These are phyloP conservation scores for Prietella phreatophila DNA, from an alignment of 2,113 vertebrate species.

Conservation along the genomic window DNA sequence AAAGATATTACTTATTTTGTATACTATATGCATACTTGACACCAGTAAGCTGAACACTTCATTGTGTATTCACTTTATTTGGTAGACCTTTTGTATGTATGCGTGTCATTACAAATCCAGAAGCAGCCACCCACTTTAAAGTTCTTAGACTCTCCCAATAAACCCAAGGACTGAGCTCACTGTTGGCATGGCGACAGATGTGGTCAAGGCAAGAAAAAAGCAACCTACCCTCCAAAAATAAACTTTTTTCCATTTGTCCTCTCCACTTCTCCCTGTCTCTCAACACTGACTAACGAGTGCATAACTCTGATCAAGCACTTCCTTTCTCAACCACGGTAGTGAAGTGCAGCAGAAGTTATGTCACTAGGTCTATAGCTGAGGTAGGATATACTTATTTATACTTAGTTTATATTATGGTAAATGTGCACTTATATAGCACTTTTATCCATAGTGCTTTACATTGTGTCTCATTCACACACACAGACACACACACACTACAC, in stretches of 20 bases:
- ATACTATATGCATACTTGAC: neutral
- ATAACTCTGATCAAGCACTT: neutral
- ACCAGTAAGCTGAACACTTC: neutral
- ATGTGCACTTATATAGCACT: no score
- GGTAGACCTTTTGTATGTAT: neutral
- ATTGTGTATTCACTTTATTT: neutral
- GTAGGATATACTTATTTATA: neutral
- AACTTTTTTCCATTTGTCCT: slow-evolving; percentile 34
- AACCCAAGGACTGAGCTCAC: slow-evolving; percentile 38
- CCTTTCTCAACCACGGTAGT: neutral
- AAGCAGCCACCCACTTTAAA: slow-evolving; percentile 11
- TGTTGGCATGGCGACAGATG: slow-evolving; percentile 56
- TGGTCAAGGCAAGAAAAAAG: slow-evolving; percentile 40
- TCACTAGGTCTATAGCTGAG: neutral
- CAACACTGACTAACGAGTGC: slow-evolving; percentile 1
- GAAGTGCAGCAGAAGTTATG: neutral
- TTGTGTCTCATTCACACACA: no score
- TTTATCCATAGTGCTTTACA: no score
- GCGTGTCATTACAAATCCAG: slow-evolving; percentile 23
- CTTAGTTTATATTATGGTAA: no score
- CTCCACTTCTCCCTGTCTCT: slow-evolving; percentile 32
- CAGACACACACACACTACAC: no score
- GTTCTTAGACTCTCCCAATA: slow-evolving; percentile 27
- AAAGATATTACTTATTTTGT: neutral
- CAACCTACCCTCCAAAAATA: slow-evolving; percentile 41